phyloP scores from a whole-genome alignment of 2,113 vertebrate species.

The Leucoraja erinaceus region DNA sequence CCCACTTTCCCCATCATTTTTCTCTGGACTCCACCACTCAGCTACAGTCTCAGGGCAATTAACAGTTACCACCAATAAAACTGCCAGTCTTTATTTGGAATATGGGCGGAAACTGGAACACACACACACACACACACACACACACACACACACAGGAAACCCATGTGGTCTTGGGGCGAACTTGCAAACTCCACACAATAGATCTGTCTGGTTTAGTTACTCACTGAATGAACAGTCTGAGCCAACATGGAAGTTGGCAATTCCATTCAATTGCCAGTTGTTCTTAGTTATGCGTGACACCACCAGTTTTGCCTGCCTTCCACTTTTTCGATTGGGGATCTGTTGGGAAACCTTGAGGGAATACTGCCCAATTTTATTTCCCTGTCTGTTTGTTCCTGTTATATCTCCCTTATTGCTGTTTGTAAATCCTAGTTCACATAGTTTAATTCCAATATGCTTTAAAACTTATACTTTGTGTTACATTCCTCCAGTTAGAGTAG shows the following conservation, averaged over 20 bases:
- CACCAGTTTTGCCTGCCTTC: background rate
- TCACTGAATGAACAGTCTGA: background rate
- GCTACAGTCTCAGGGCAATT: no score
- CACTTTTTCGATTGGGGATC: background rate
- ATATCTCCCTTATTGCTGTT: background rate
- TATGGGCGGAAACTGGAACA: no score
- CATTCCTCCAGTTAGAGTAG: background rate
- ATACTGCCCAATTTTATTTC: background rate
- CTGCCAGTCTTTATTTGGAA: no score
- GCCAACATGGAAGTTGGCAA: background rate
- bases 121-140: no score
- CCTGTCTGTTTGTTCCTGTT: background rate
- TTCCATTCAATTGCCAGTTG: background rate
- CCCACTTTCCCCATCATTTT: no score
- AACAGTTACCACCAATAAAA: no score
- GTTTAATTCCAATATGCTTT: background rate
- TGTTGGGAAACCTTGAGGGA: background rate
- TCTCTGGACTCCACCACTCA: no score
- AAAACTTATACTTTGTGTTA: background rate
- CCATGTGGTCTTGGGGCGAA: no score
- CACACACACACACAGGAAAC: no score
- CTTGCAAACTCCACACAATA: no score
- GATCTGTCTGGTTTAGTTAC: background rate
- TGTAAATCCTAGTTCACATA: background rate
- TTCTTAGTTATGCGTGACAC: background rate